Base-by-base conservation (phyloP, 2,888 invertebrate genomes). In the Eupithecia subumbrata region DNA sequence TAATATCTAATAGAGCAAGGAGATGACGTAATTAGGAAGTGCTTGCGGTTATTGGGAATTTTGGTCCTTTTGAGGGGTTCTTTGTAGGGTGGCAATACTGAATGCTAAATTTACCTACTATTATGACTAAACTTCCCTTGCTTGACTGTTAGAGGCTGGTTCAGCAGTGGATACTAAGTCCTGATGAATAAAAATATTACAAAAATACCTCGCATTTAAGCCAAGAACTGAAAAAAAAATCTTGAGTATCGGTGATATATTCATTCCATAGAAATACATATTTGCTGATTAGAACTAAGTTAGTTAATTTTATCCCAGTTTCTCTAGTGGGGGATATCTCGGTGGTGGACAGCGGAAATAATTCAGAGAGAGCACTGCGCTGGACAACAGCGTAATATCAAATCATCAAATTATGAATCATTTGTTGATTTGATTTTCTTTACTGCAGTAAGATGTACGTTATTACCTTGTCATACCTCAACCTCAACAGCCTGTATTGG, bases 1-100 rank as follows among this genome's bases (percentile, higher is more conserved):
- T 73, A 78, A 76, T 72, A 81, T 83, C 85, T 80, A 80, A 81
- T 63, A 40, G 40, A 72, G 43, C 69, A 37, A 48, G 37, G n/a
- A 56, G 37, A 70, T 72, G 72, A 75, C 43, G 73, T 64, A 73
- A 77, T 75, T 73, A 63, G 75, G 67, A 45, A 68, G 5, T 43
- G 40, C 3, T 43, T 43, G 66, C 18, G 12, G 43, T 40, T 22
- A 12, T 0, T 43, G 25, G 43, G 22, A 68, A 25, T 22, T 43
- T 68, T 14, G 5, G 22, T 16, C 22, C 40, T 22, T 43, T 68
- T 45, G n/a, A 43, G 22, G 68, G n/a, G 40, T 40, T 67, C 5
- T 11, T 37, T 11, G 5, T 22, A 5, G 52, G 1, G 8, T n/a
- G 2, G 48, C n/a, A 48, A 48, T n/a, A 18, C 5, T 48, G 7